Evolutionary conservation across 1,140 invertebrate genomes (phyloP).

Genomic region (Helicoverpa armigera): DNA sequence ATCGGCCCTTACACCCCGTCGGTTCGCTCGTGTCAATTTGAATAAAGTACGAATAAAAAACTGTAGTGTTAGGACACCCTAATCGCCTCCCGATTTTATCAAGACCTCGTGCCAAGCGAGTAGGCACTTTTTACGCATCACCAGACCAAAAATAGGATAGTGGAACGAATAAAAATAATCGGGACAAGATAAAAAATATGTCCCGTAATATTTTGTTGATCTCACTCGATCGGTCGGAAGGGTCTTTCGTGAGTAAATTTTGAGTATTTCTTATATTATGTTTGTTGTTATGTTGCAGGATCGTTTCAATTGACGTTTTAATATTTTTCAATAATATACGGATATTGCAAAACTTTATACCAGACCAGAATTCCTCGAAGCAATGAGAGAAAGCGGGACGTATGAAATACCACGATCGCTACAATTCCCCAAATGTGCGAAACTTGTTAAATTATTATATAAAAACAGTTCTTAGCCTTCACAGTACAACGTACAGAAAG

Average conservation of each 20-base stretch:
- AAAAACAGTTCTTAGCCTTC: constrained; percentile 15
- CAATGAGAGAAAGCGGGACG: too few relatives aligned
- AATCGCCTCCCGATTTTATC: constrained; percentile 65
- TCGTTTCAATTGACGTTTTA: too few relatives aligned
- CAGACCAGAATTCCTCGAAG: too few relatives aligned
- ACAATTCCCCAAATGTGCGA: too few relatives aligned
- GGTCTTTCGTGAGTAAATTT: too few relatives aligned
- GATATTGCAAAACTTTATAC: too few relatives aligned
- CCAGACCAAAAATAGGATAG: constrained; percentile 44
- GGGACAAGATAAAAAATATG: constrained; percentile 31
- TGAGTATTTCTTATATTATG: too few relatives aligned
- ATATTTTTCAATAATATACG: too few relatives aligned
- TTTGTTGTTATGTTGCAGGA: too few relatives aligned
- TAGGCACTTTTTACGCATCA: constrained; percentile 61
- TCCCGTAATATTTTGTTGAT: constrained; percentile 21
- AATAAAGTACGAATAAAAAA: constrained; percentile 67
- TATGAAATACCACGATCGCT: too few relatives aligned
- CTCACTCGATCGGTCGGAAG: not conserved
- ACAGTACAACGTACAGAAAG: constrained; percentile 15
- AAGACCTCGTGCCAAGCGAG: constrained; percentile 52
- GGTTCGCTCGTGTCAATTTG: constrained; percentile 63
- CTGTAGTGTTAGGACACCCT: constrained; percentile 60
- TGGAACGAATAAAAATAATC: constrained; percentile 48
- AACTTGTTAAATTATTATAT: not conserved
- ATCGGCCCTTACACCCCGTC: constrained; percentile 66